Conservation (phyloP, 2,888 invertebrate species). For the Leptodirus hochenwartii region DNA sequence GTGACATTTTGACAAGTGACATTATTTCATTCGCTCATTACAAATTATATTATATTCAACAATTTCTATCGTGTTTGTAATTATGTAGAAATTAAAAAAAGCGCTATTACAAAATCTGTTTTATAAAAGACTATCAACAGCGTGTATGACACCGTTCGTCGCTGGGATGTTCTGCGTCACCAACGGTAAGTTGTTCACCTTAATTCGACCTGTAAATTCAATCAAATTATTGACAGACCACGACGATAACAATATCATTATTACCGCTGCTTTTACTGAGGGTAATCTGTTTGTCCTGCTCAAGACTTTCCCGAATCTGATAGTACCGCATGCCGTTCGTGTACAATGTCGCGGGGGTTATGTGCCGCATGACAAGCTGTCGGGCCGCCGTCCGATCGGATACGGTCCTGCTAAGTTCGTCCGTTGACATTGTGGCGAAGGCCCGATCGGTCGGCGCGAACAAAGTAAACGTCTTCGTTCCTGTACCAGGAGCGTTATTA, state of each 20-base stretch:
- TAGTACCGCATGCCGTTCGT: conserved; percentile 78
- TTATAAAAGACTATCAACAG: conserved; percentile 51
- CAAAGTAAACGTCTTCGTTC: conserved; percentile 66
- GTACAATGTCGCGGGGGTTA: conserved; percentile 61
- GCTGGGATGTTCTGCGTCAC: conserved; percentile 73
- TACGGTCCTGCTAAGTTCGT: conserved; percentile 40
- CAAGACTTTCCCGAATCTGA: conserved; percentile 63
- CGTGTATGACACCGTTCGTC: conserved; percentile 77
- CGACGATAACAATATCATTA: conserved; percentile 14
- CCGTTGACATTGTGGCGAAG: conserved; percentile 44
- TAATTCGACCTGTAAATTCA: conserved; percentile 50
- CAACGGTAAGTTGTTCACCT: conserved; percentile 67
- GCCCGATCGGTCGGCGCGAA: conserved; percentile 74
- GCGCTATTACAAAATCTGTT: too few species aligned
- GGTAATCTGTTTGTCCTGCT: conserved; percentile 55
- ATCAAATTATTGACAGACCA: not conserved
- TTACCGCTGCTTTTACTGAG: conserved; percentile 63
- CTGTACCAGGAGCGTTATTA: conserved; percentile 31
- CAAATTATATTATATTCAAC: too few species aligned
- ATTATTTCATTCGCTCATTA: too few species aligned
- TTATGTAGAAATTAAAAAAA: too few species aligned
- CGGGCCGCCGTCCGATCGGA: conserved; percentile 47
- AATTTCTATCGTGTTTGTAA: too few species aligned
- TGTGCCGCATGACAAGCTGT: conserved; percentile 56
- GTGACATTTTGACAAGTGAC: too few species aligned